Percentiles rank a stretch among this genome's conserved stretches.
Conservation (phyloP, 1,140 invertebrate species). For the Drosophila ercepeae region DNA sequence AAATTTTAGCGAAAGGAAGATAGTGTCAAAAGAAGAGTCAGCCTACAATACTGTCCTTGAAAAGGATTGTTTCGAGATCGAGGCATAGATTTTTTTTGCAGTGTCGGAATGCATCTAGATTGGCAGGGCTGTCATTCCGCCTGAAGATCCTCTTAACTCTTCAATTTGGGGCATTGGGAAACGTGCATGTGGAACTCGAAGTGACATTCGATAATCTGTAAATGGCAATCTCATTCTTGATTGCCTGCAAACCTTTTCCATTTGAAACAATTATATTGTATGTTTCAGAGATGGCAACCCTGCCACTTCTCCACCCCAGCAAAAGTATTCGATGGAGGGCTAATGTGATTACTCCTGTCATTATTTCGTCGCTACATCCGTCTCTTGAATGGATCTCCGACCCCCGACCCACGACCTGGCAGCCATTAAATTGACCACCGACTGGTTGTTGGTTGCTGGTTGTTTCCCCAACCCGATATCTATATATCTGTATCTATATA, state of each 20-base stretch:
- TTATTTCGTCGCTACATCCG: conserved; percentile 66
- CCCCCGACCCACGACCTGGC: conserved; percentile 3
- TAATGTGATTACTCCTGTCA: conserved; percentile 80
- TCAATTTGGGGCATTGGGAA: not conserved
- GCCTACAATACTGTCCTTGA: too few species aligned
- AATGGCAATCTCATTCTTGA: conserved; percentile 42
- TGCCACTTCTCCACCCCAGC: conserved; percentile 15
- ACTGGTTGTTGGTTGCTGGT: too few species aligned
- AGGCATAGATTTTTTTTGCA: not conserved
- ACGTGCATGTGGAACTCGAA: not conserved
- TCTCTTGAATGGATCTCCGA: conserved; percentile 28
- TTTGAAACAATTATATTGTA: conserved; percentile 63
- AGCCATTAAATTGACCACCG: conserved; percentile 75
- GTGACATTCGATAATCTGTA: conserved; percentile 37
- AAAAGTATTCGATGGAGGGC: conserved; percentile 71
- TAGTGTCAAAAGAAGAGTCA: too few species aligned
- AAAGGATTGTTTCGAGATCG: not conserved
- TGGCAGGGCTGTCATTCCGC: conserved; percentile 55
- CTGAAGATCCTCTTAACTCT: conserved; percentile 15
- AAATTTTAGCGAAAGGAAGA: not conserved
- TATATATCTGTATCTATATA: conserved; percentile 1
- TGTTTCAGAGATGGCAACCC: conserved; percentile 59
- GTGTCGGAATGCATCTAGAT: conserved; percentile 1
- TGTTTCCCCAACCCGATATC: not conserved
- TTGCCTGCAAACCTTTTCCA: conserved; percentile 37